Evolutionary conservation across 2,797 vertebrate species (phyloP), one percentile per base, ranked within the genome.

Genomic region (Channa striata): DNA sequence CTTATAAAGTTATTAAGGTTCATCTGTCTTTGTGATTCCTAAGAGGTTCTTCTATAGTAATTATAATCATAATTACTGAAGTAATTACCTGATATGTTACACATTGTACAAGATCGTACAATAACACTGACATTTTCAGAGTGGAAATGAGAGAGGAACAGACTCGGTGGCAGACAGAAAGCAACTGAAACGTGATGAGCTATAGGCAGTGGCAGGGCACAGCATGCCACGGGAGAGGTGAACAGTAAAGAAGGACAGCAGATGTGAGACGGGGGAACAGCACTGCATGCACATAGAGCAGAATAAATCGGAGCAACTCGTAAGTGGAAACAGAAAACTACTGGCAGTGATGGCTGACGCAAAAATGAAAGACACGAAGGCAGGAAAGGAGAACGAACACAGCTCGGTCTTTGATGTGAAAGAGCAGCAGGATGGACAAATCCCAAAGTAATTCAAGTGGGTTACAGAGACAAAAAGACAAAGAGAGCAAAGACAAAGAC

Each of bases 351-450:
- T 51, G 50, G 62, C 69, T 59, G 63, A 71, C 23, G 47, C 39
- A 66, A 2, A 51, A 59, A 57, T 20, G 68, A 77, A 49, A 72
- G 60, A 71, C 34, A 62, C 33, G 74, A 59, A 54, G n/a, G 9
- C 23, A 36, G 47, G 61, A 59, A 72, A 36, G 37, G 39, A 62
- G 57, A 68, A 56, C 71, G 61, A 72, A 30, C 46, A 59, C 52
- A 69, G 50, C 53, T 54, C 53, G 19, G 68, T 56, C 61, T 72
- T 77, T 78, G 68, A 77, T 21, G 60, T 49, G 48, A 83, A 72
- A 61, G 16, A 72, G 62, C 77, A 75, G 62, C 61, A 64, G 68
- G 53, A 69, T 37, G 53, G 49, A 58, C 73, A 56, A 68, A 75
- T 83, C 75, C 68, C 34, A 12, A 53, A 72, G 57, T 68, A 67